phyloP scores from a whole-genome alignment of 2,113 vertebrate species.

The Calyptommatus sinebrachiatus region DNA sequence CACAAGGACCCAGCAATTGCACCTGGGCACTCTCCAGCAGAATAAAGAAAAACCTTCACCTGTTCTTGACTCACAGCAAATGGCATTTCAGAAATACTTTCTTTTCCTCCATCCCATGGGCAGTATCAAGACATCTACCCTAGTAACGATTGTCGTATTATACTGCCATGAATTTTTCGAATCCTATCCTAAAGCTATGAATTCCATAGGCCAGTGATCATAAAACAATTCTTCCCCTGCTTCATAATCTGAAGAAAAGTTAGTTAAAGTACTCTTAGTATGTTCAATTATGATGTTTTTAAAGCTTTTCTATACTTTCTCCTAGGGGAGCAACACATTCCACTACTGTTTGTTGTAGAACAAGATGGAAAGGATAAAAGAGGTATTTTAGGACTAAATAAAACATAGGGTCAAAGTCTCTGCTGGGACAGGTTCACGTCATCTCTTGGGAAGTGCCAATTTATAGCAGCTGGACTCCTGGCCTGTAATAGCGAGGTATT shows the following conservation, averaged over 20 bases:
- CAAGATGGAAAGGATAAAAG: constrained; percentile 13
- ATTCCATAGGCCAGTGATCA: too few species aligned
- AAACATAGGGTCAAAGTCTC: constrained; percentile 12
- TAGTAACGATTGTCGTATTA: too few species aligned
- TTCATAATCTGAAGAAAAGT: neutral
- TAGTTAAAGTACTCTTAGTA: neutral
- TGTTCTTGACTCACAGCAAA: too few species aligned
- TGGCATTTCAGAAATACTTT: too few species aligned
- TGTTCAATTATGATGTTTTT: neutral
- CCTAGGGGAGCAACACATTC: neutral
- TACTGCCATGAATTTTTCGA: too few species aligned
- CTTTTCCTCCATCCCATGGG: too few species aligned
- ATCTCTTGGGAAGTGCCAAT: neutral
- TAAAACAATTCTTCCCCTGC: neutral
- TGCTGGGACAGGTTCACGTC: neutral
- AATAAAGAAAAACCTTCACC: too few species aligned
- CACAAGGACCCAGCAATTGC: too few species aligned
- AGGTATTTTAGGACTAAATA: constrained; percentile 26
- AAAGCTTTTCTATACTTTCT: neutral
- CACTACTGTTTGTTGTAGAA: neutral
- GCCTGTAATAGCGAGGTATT: neutral
- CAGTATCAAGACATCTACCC: too few species aligned
- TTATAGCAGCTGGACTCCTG: neutral
- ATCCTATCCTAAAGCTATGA: too few species aligned
- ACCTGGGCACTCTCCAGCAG: too few species aligned